Evolutionary conservation across 2,113 vertebrate genomes (phyloP).

Genomic region (Clinocottus analis): DNA sequence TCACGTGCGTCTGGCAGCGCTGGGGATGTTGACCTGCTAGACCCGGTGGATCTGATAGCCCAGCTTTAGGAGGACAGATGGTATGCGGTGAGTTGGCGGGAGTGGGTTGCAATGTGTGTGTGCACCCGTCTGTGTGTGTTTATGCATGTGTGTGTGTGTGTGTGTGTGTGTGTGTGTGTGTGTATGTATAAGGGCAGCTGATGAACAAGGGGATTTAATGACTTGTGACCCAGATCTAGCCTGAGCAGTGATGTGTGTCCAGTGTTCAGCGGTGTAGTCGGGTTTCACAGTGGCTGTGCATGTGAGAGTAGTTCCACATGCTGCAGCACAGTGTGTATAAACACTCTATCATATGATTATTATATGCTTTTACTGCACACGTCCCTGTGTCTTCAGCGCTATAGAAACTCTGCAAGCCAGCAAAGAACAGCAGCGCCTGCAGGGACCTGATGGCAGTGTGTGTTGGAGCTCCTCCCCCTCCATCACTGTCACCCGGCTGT

Average conservation of each 20-base stretch:
- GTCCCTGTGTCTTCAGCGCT: background rate
- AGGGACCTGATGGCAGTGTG: conserved; percentile 26
- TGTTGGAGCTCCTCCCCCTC: conserved; percentile 35
- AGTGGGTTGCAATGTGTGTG: conserved; percentile 32
- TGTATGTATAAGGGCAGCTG: conserved; percentile 46
- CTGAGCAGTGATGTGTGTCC: conserved; percentile 56
- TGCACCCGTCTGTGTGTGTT: conserved; percentile 27
- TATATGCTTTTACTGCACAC: conserved; percentile 14
- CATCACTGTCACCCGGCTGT: conserved; percentile 64
- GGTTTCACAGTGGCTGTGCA: background rate
- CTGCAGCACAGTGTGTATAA: background rate
- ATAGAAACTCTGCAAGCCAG: conserved; percentile 22
- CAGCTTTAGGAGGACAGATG: conserved; percentile 81
- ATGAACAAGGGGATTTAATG: conserved; percentile 79
- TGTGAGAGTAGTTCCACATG: background rate
- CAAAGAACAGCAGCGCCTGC: conserved; percentile 12
- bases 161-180: conserved; percentile 28
- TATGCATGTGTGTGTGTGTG: conserved; percentile 26
- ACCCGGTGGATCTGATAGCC: conserved; percentile 78
- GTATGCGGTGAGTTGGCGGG: conserved; percentile 70
- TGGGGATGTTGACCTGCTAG: conserved; percentile 63
- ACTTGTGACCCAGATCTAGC: conserved; percentile 75
- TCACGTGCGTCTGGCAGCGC: conserved; percentile 59
- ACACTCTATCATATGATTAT: background rate
- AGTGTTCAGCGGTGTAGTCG: conserved; percentile 7